A percentile compares a stretch with the other conserved stretches of the same genome.
These are phyloP conservation scores for Phenganax subtilis DNA, from an alignment of 92 coral and sea anemone species.

Conservation along the genomic window DNA sequence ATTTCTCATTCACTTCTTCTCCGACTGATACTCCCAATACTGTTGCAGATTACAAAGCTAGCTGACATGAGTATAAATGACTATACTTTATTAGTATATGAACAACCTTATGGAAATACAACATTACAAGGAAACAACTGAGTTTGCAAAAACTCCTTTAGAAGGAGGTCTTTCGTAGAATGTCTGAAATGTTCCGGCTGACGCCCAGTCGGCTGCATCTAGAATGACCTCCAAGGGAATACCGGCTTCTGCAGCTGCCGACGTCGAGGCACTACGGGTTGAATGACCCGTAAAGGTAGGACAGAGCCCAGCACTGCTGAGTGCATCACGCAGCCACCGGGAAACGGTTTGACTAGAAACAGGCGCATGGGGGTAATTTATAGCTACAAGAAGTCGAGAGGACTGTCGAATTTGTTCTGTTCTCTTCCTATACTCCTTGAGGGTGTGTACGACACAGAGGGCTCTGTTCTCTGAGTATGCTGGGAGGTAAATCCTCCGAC, in stretches of 20 bases:
- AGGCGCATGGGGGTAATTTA: conserved; percentile 30
- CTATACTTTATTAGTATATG: neutral
- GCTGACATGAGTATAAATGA: neutral
- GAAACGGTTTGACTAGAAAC: conserved; percentile 42
- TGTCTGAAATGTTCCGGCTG: conserved; percentile 29
- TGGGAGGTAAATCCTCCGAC: conserved; percentile 29
- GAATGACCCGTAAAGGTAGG: conserved; percentile 50
- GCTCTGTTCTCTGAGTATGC: conserved; percentile 32
- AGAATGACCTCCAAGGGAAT: conserved; percentile 46
- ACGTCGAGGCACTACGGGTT: conserved; percentile 54
- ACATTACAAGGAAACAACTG: neutral
- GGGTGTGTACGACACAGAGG: conserved; percentile 37
- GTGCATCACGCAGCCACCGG: conserved; percentile 47
- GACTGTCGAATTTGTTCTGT: conserved; percentile 28
- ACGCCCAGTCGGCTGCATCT: conserved; percentile 54
- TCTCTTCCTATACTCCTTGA: conserved; percentile 39
- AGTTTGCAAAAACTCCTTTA: conserved; percentile 1
- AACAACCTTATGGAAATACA: neutral
- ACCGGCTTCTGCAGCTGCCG: conserved; percentile 49
- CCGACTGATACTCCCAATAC: conserved; percentile 39
- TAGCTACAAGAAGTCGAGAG: conserved; percentile 42
- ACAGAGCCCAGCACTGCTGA: conserved; percentile 42
- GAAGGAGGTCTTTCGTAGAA: neutral
- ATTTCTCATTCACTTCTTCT: conserved; percentile 33
- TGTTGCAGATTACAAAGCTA: neutral